Conservation (phyloP, 2,888 invertebrate genomes). For the Xestia rhomboidea region DNA sequence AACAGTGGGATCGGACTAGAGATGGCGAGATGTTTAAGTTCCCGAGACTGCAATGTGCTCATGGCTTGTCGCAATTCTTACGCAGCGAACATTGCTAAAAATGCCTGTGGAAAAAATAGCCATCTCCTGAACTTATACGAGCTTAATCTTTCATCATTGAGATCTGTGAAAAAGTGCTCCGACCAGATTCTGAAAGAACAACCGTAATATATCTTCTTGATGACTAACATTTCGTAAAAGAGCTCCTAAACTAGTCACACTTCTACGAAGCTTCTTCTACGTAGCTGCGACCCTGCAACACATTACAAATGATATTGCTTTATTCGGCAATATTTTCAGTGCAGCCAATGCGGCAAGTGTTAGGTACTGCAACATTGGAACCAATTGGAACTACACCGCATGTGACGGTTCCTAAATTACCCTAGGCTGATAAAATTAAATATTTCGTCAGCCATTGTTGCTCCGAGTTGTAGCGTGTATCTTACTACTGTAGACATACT, state of each 20-base stretch:
- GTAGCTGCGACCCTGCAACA: background rate
- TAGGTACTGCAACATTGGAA: background rate
- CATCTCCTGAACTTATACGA: slow-evolving; percentile 77
- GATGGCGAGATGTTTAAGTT: slow-evolving; percentile 95
- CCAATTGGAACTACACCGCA: no score
- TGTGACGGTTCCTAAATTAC: background rate
- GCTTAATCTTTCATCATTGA: slow-evolving; percentile 82
- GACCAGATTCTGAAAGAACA: slow-evolving; percentile 72
- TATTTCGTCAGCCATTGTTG: background rate
- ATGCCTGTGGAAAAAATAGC: slow-evolving; percentile 68
- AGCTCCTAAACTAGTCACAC: background rate
- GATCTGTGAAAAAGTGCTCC: slow-evolving; percentile 81
- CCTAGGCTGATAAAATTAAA: no score
- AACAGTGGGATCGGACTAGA: slow-evolving; percentile 98
- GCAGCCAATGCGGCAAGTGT: background rate
- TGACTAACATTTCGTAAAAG: background rate
- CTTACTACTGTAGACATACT: background rate
- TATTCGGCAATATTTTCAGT: background rate
- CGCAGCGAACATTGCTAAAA: slow-evolving; percentile 88
- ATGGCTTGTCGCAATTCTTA: slow-evolving; percentile 95
- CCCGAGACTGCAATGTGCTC: slow-evolving; percentile 95
- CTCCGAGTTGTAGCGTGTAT: background rate
- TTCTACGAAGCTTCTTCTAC: no score
- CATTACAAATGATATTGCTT: background rate
- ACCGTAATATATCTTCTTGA: slow-evolving; percentile 20